Evolutionary conservation across 2,797 vertebrate species (phyloP).

Genomic region (Acridotheres tristis): DNA sequence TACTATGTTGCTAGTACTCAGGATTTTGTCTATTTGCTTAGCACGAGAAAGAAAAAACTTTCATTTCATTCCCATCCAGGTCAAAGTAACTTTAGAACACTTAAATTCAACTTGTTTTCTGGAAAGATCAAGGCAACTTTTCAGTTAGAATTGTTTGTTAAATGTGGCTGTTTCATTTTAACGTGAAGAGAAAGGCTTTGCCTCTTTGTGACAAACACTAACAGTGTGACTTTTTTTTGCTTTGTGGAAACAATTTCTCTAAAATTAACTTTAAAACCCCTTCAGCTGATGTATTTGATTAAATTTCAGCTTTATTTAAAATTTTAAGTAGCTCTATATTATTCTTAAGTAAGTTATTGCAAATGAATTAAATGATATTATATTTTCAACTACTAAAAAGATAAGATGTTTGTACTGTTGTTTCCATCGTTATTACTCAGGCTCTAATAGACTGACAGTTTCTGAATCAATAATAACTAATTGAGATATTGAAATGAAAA

Average conservation of each 20-base stretch:
- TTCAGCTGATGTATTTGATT: background rate
- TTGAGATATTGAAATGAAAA: background rate
- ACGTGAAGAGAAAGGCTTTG: background rate
- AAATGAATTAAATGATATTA: rapidly evolving
- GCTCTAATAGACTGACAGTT: background rate
- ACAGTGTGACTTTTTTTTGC: background rate
- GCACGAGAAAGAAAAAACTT: background rate
- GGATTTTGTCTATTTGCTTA: background rate
- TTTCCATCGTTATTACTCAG: background rate
- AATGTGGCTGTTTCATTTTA: background rate
- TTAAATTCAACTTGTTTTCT: background rate
- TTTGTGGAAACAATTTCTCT: background rate
- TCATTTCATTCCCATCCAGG: background rate
- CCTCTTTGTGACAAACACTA: background rate
- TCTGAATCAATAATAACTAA: background rate
- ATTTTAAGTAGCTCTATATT: background rate
- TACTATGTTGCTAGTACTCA: background rate
- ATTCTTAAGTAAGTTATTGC: background rate
- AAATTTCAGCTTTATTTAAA: background rate
- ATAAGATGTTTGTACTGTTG: background rate
- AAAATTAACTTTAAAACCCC: background rate
- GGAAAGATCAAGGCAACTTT: background rate
- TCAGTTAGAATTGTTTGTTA: background rate
- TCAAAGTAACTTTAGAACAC: background rate
- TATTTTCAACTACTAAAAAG: background rate